These are phyloP conservation scores for Penaeus monodon DNA, from an alignment of 2,888 invertebrate species.

Conservation along the genomic window DNA sequence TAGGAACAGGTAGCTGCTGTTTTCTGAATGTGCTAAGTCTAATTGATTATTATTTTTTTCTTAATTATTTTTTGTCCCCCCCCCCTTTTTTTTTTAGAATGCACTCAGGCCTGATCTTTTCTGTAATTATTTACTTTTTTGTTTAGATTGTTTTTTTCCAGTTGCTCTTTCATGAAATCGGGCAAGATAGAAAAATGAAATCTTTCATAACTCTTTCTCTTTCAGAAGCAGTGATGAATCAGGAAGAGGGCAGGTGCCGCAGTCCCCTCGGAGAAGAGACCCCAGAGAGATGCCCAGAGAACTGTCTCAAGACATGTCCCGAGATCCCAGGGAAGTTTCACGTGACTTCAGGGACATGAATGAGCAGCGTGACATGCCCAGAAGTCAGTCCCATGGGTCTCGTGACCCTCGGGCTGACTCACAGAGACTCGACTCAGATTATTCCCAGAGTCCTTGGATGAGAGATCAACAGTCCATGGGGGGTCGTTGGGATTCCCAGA, in stretches of 20 bases:
- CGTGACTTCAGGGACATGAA: neutral
- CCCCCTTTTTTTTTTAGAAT: too few relatives aligned
- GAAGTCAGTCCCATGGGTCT: neutral
- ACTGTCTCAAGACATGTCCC: conserved; percentile 4
- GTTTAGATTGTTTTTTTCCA: too few relatives aligned
- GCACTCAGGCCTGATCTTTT: too few relatives aligned
- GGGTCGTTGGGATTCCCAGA: conserved; percentile 40
- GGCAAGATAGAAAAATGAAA: neutral
- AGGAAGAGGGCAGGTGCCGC: conserved; percentile 27
- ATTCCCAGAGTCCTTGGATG: conserved; percentile 25
- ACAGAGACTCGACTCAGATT: conserved; percentile 28
- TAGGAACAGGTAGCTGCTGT: too few relatives aligned
- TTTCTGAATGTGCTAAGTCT: too few relatives aligned
- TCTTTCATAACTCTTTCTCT: conserved; percentile 14
- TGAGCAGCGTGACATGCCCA: conserved; percentile 14
- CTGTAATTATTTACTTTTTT: too few relatives aligned
- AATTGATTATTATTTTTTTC: too few relatives aligned
- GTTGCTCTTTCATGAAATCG: too few relatives aligned
- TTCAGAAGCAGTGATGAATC: conserved; percentile 45
- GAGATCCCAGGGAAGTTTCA: conserved; percentile 1
- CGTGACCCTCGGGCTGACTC: conserved; percentile 5
- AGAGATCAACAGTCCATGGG: conserved; percentile 28
- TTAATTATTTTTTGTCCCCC: too few relatives aligned
- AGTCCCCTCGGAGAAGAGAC: conserved; percentile 35
- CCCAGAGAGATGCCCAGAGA: conserved; percentile 39